Base-by-base conservation (phyloP, 2,797 vertebrate genomes). In the Sarcophilus harrisii region DNA sequence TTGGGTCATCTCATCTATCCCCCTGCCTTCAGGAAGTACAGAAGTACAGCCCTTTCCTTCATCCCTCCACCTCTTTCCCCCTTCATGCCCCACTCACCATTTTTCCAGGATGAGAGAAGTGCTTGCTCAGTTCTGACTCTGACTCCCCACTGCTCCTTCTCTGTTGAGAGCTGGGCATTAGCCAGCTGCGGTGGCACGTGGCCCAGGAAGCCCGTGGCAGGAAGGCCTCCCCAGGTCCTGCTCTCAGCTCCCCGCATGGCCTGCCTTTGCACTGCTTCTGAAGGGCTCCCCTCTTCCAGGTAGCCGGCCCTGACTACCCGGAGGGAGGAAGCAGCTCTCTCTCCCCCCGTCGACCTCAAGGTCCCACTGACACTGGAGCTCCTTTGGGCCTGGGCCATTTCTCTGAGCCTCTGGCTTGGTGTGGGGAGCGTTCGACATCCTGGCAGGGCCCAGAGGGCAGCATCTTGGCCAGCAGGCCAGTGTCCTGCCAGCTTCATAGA, bases 271-370 rank as follows among this genome's bases (percentile, higher is more conserved):
- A 45, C 54, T 66, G 92, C 52, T 94, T 32, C 58, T 28, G 0
- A 45, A 45, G 45, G 45, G 58, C 18, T 10, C 6, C 81, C 90
- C 59, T 96, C 91, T n/a, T 93, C 94, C 73, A 38, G 52, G 92
- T 91, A 97, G 90, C 30, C 66, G 58, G 90, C 57, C 90, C 18
- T 21, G 73, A 27, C 90, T 57, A 30, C 91, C 92, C n/a, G 0
- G 58, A 24, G n/a, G 5, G 16, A 21, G 29, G 58, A 90, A 59
- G 30, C 38, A 58, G 30, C 29, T 89, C 28, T 9, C 62, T 55
- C 0, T n/a, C 28, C 24, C 24, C 16, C 45, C 8, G 1, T 29
- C 16, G n/a, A 62, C 59, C 29, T 62, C 29, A 13, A 62, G 29
- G 12, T 62, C 59, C 59, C 29, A 30, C 59, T 62, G 73, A 87